phyloP scores from a whole-genome alignment of 2,888 invertebrate genomes.

The Psylliodes chrysocephalus region DNA sequence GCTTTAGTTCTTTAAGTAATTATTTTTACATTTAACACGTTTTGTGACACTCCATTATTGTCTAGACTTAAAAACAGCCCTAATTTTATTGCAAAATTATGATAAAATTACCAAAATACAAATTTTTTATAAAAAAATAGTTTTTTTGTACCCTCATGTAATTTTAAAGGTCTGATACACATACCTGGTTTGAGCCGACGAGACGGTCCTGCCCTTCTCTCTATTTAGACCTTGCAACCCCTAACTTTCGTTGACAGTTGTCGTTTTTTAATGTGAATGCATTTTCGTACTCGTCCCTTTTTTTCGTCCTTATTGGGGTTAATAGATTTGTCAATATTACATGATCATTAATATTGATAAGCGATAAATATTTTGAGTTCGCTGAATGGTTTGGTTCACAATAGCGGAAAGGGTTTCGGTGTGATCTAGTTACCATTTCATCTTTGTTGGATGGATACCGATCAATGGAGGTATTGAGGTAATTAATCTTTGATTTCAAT shows the following conservation, averaged over 20 bases:
- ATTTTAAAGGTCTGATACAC: too few relatives aligned
- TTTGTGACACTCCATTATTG: too few relatives aligned
- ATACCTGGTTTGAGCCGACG: too few relatives aligned
- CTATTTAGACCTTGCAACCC: neutral
- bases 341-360: conserved; percentile 55
- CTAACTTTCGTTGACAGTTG: conserved; percentile 33
- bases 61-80: too few relatives aligned
- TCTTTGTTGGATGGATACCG: conserved; percentile 26
- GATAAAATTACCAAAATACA: too few relatives aligned
- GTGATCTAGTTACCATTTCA: conserved; percentile 49
- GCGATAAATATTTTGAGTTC: conserved; percentile 58
- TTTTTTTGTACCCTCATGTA: too few relatives aligned
- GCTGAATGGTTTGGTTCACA: conserved; percentile 43
- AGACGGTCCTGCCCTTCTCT: neutral
- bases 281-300: conserved; percentile 35
- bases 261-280: conserved; percentile 43
- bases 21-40: too few relatives aligned
- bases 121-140: too few relatives aligned
- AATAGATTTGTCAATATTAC: conserved; percentile 57
- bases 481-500: conserved; percentile 32
- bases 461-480: conserved; percentile 41
- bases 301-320: conserved; percentile 35
- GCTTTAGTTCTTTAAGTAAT: too few relatives aligned
- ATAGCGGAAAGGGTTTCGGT: conserved; percentile 38
- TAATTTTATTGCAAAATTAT: too few relatives aligned